phyloP scores from a whole-genome alignment of 2,797 vertebrate species.

The Melanotaenia pygmaea region DNA sequence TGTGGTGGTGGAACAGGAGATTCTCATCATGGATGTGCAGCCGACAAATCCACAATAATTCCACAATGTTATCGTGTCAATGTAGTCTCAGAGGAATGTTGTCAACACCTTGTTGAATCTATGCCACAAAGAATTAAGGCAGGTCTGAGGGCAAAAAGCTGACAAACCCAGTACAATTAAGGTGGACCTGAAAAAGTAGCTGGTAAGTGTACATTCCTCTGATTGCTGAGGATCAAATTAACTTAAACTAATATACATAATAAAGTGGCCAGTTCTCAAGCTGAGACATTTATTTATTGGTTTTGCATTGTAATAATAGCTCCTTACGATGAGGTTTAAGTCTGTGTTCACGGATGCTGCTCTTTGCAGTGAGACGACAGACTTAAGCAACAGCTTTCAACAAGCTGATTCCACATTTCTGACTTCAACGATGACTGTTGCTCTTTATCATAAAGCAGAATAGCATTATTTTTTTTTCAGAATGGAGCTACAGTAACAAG shows the following conservation, averaged over 20 bases:
- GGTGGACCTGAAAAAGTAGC: too few relatives aligned
- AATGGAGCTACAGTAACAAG: slow-evolving; percentile 15
- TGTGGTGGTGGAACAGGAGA: too few relatives aligned
- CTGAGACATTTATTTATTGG: slow-evolving; percentile 46
- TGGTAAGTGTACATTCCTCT: too few relatives aligned
- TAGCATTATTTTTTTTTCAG: slow-evolving; percentile 32
- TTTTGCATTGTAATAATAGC: slow-evolving; percentile 29
- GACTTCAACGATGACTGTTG: slow-evolving; percentile 28
- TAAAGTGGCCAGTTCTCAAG: slow-evolving; percentile 4
- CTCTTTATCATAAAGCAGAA: slow-evolving; percentile 38
- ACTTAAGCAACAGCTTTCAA: slow-evolving; percentile 3
- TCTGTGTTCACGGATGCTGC: not conserved
- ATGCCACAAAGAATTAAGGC: too few relatives aligned
- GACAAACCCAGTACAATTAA: too few relatives aligned
- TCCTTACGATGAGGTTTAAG: slow-evolving; percentile 11
- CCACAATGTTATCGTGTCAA: too few relatives aligned
- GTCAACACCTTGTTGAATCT: too few relatives aligned
- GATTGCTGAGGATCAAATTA: too few relatives aligned
- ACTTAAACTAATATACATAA: slow-evolving; percentile 8
- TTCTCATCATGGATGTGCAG: too few relatives aligned
- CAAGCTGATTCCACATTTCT: not conserved
- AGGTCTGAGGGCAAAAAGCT: too few relatives aligned
- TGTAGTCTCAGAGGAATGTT: too few relatives aligned
- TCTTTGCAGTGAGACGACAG: not conserved
- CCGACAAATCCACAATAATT: not conserved